These are phyloP conservation scores for Alligator sinensis DNA, from an alignment of 2,113 vertebrate species.

Conservation along the genomic window DNA sequence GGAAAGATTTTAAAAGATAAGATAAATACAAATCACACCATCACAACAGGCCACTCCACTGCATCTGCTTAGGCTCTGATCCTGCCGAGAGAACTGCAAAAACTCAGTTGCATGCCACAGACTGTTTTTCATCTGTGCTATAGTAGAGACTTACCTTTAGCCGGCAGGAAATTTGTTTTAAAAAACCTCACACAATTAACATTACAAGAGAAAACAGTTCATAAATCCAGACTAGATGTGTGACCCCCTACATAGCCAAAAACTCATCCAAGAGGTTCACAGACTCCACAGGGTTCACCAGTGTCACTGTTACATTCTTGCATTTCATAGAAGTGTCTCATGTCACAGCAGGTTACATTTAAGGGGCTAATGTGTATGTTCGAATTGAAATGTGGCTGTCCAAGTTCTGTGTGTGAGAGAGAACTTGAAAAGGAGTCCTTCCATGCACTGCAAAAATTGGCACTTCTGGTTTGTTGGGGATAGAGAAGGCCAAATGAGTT, in stretches of 20 bases:
- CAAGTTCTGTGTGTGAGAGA: not conserved
- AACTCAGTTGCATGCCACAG: not conserved
- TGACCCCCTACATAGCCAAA: not conserved
- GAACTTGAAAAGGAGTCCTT: not conserved
- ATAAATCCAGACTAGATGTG: not conserved
- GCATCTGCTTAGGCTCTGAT: not conserved
- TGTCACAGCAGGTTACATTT: slow-evolving; percentile 53
- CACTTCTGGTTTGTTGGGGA: not conserved
- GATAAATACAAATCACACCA: not conserved
- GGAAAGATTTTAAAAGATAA: not conserved
- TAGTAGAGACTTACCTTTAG: not conserved
- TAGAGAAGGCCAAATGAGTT: not conserved
- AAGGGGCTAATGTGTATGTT: slow-evolving; percentile 33
- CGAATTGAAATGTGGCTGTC: not conserved
- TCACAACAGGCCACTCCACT: not conserved
- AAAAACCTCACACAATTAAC: not conserved
- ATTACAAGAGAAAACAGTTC: slow-evolving; percentile 2
- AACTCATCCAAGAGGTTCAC: not conserved
- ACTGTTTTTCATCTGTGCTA: not conserved
- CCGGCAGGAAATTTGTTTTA: not conserved
- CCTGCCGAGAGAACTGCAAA: not conserved
- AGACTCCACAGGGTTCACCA: slow-evolving; percentile 4
- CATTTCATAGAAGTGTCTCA: slow-evolving; percentile 33
- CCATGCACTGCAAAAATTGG: not conserved
- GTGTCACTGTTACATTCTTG: not conserved